Base-by-base conservation (phyloP, 2,888 invertebrate genomes). In the Acronicta aceris region DNA sequence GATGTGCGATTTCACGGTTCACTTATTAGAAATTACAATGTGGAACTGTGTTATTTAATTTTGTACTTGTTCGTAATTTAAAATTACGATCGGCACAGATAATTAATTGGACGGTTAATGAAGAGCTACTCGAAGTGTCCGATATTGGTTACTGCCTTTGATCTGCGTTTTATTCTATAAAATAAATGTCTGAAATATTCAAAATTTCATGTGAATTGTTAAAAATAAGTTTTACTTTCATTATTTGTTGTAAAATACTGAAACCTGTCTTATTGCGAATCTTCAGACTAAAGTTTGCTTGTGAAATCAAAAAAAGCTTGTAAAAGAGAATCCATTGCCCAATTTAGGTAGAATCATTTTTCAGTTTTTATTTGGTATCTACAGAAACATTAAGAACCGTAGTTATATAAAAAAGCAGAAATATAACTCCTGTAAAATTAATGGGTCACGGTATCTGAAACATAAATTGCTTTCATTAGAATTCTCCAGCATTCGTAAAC, bases 1-100 rank as follows among this genome's bases (percentile, higher is more conserved):
- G 56, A 66, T 48, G 47, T 16, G 30, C 57, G 46, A 71, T 68
- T 76, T 71, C 63, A 71, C 68, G 63, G 65, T 71, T 78, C 65
- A 76, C 49, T 67, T 65, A 49, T 27, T 64, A 67, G 54, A 68
- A 52, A 78, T 74, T 65, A 61, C 62, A 61, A 10, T 48, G 46
- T 59, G 43, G 54, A 47, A 59, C 42, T 48, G 36, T 50, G 30
- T 30, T 47, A 36, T 72, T 63, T 63, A 40, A 73, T 70, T 63
- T 70, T 15, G 25, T 53, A 50, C 49, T 63, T 65, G 60, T 57
- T 62, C 53, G 53, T 63, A 46, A 65, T 65, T 65, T 52, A 60
- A 68, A 59, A 65, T 45, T 48, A 56, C 48, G 25, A 59, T 47
- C 61, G 45, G 47, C 51, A 45, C 45, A 13, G 27, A 65, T 58